Evolutionary conservation across 2,888 invertebrate genomes (phyloP).

Genomic region (Eupithecia exiguata): DNA sequence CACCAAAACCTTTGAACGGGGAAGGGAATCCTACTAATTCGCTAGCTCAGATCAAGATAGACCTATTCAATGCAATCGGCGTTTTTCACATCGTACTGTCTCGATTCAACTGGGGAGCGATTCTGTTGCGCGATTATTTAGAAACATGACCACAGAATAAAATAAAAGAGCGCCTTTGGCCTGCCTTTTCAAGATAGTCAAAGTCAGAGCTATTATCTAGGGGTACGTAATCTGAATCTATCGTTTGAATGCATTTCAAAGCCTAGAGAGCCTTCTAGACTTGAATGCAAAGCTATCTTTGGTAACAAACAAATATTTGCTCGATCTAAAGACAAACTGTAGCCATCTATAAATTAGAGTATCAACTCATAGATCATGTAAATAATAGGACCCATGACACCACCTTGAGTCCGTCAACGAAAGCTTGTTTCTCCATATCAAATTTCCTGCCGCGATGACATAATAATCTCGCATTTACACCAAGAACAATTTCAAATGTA

Average conservation of each 20-base stretch:
- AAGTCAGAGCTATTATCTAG: conserved; percentile 6
- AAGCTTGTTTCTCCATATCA: conserved; percentile 29
- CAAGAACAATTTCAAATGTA: conserved; percentile 45
- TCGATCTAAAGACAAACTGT: background rate
- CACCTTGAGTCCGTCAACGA: background rate
- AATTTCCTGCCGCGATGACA: conserved; percentile 36
- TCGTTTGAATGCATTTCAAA: conserved; percentile 5
- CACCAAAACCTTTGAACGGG: conserved; percentile 35
- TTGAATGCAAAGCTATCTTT: background rate
- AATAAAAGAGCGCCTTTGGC: conserved; percentile 12
- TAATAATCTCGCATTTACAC: conserved; percentile 45
- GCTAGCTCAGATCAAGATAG: conserved; percentile 27
- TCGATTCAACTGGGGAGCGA: conserved; percentile 23
- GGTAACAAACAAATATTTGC: background rate
- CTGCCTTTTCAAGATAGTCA: conserved; percentile 10
- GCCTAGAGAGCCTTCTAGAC: background rate
- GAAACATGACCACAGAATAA: conserved; percentile 12
- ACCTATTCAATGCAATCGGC: conserved; percentile 32
- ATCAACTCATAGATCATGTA: conserved; percentile 1
- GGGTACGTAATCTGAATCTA: conserved; percentile 11
- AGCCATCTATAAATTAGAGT: background rate
- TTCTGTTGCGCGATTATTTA: conserved; percentile 21
- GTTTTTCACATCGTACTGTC: conserved; percentile 28
- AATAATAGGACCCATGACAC: background rate
- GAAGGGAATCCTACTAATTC: conserved; percentile 32